Base-by-base conservation (phyloP, 2,113 vertebrate species). In the Sylvietta virens region DNA sequence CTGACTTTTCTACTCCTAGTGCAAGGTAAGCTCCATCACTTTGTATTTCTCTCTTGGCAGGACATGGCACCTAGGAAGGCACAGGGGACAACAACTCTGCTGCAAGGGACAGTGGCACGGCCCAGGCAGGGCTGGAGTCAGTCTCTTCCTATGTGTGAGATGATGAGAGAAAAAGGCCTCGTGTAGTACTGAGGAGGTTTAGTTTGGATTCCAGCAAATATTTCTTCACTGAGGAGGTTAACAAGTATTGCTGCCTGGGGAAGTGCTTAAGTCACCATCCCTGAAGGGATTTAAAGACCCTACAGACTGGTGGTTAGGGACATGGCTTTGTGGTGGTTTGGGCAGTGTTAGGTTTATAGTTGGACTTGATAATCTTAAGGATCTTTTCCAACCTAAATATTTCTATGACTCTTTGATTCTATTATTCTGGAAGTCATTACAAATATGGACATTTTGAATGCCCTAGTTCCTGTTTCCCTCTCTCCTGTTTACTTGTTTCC, bases 31-130 rank as follows among this genome's bases (percentile, higher is more conserved):
- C 17, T 39, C 22, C 13, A 26, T 17, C 7, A 42, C 31, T 53
- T 7, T 11, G 2, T 19, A 18, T 0, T 0, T 20, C 33, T 30
- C 11, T 76, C 47, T n/a, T 10, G 10, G 10, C 28, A 65, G 69
- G 11, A 85, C 30, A 22, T 35, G 6, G 35, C 11, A 3, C 31
- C 3, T 3, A 37, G 53, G 48, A 78, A 28, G 30, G 11, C 54
- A 42, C 0, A 0, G 17, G 6, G 3, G 9, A 62, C 16, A 53
- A 31, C 3, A 8, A 21, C 11, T 73, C 9, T 64, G 44, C 27
- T 64, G n/a, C 4, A 17, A 62, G 14, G 18, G 17, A 62, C 7
- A 6, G 21, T 0, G 3, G 26, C 45, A 66, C 0, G 3, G 42
- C 7, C 7, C 30, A 51, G 17, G 6, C 26, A 67, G 27, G 23